Percentiles rank a stretch among this genome's conserved stretches.
Evolutionary conservation across 2,888 invertebrate species (phyloP).

Genomic region (Agrotis ipsilon): DNA sequence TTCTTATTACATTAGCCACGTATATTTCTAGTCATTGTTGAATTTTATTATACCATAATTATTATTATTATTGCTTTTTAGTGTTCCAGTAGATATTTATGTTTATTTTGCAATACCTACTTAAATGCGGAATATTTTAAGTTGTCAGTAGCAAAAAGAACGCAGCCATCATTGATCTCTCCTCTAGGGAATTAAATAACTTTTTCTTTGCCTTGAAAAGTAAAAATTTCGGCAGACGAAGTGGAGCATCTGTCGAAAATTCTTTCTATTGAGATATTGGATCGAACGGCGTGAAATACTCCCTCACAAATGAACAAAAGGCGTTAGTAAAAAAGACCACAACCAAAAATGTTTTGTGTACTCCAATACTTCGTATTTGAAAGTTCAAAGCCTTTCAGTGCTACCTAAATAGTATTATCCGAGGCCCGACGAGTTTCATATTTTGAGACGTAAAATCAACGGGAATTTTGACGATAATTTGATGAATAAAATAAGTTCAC

Average conservation of each 20-base stretch:
- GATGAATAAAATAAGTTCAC: too few species aligned
- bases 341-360: constrained; percentile 6
- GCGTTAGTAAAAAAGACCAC: constrained; percentile 12
- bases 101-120: too few species aligned
- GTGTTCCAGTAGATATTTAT: too few species aligned
- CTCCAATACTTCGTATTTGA: constrained; percentile 7
- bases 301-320: constrained; percentile 6
- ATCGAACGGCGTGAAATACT: not conserved
- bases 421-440: too few species aligned
- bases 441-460: too few species aligned
- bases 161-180: not conserved
- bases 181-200: not conserved
- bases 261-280: not conserved
- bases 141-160: not conserved
- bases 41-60: too few species aligned
- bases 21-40: too few species aligned
- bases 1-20: too few species aligned
- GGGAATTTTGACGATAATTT: too few species aligned
- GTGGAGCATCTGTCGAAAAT: not conserved
- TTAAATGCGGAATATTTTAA: not conserved
- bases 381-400: constrained; percentile 25
- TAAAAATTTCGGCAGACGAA: not conserved
- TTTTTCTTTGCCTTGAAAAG: too few species aligned
- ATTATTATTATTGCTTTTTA: too few species aligned
- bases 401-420: constrained; percentile 27